Evolutionary conservation across 2,113 vertebrate genomes (phyloP).

Genomic region (Sylvia atricapilla): DNA sequence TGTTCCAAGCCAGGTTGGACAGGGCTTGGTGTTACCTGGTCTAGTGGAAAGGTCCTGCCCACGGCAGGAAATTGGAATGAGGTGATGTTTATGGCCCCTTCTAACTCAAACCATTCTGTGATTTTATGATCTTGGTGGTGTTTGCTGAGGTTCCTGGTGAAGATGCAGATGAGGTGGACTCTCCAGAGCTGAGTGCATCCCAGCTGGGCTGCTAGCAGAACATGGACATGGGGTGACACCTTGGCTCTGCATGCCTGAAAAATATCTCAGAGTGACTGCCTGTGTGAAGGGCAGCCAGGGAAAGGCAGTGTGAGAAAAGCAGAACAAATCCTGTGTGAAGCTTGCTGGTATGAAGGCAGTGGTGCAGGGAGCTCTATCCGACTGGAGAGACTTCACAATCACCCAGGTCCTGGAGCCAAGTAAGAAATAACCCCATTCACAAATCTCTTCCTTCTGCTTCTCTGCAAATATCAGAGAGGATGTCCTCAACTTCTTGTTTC

Average conservation of each 20-base stretch:
- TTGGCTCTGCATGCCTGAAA: background rate
- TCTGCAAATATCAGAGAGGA: background rate
- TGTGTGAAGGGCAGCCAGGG: fast-evolving
- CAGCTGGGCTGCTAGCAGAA: background rate
- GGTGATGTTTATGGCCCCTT: background rate
- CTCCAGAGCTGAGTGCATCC: background rate
- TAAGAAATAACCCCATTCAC: background rate
- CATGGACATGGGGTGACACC: background rate
- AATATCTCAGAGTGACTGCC: background rate
- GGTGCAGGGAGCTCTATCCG: background rate
- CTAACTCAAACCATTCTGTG: background rate
- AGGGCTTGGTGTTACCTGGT: background rate
- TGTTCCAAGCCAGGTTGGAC: background rate
- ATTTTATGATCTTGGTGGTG: background rate
- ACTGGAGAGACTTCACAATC: background rate
- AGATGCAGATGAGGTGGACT: background rate
- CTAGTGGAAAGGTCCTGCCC: background rate
- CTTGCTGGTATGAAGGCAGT: background rate
- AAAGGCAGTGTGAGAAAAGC: background rate
- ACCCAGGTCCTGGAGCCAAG: background rate
- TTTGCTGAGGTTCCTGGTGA: background rate
- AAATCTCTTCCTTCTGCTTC: background rate
- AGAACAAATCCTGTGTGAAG: background rate
- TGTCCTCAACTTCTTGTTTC: background rate
- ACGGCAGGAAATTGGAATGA: background rate